Conservation (phyloP, 2,888 invertebrate species). For the Dendrolimus pini region DNA sequence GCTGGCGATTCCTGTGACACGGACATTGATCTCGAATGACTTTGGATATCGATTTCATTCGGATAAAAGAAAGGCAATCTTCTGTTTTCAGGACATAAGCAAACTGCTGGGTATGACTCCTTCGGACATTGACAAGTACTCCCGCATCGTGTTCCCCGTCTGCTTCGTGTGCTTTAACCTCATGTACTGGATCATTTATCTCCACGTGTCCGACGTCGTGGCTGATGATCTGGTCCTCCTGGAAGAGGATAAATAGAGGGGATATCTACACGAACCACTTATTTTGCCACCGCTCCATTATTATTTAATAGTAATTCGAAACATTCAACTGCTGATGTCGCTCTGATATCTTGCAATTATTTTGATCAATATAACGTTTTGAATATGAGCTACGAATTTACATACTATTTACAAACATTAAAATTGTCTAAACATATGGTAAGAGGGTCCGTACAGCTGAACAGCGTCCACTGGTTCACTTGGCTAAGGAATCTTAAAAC, state of each 20-base stretch:
- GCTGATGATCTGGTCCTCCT: conserved; percentile 94
- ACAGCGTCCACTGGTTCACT: too few relatives aligned
- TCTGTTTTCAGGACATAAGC: conserved; percentile 84
- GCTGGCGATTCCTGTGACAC: neutral
- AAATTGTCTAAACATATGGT: too few relatives aligned
- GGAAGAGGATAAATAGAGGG: conserved; percentile 79
- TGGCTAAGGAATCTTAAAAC: too few relatives aligned
- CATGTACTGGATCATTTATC: conserved; percentile 98
- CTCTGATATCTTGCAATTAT: too few relatives aligned
- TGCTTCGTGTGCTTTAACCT: conserved; percentile 99
- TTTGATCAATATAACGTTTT: too few relatives aligned
- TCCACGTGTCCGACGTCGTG: conserved; percentile 96
- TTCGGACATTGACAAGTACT: conserved; percentile 99
- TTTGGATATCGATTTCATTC: neutral
- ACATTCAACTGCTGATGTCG: conserved; percentile 14
- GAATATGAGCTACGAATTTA: too few relatives aligned
- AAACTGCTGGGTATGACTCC: conserved; percentile 95
- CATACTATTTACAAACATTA: too few relatives aligned
- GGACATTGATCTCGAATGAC: neutral
- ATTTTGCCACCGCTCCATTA: conserved; percentile 40
- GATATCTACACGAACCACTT: conserved; percentile 44
- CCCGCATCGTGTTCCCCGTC: conserved; percentile 97
- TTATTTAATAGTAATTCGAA: conserved; percentile 55
- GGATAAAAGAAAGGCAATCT: neutral
- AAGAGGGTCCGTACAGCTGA: too few relatives aligned